Base-by-base conservation (phyloP, 92 coral and sea anemone species). In the Parazoanthus atlanticus region DNA sequence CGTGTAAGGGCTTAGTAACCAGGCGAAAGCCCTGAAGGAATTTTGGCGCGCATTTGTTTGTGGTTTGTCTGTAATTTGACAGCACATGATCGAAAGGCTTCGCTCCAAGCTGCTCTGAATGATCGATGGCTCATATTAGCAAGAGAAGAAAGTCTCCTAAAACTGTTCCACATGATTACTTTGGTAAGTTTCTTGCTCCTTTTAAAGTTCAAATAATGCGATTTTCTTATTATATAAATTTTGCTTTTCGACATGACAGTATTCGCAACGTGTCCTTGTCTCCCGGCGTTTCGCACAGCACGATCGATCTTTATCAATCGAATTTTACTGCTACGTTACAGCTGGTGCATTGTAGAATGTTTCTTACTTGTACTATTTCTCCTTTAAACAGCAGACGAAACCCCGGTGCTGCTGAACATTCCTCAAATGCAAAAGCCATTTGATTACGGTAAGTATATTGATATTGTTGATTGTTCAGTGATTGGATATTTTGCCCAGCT, bases 401-500 rank as follows among this genome's bases (percentile, higher is more conserved):
- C 73, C 16, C 91, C 93, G 61, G 93, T 88, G 46, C 69, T 85
- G 19, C 84, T 91, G 76, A 88, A 46, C 40, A 85, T 91, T 74
- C 91, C 93, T 31, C 93, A 91, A 76, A 85, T 91, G 93, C 89
- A 88, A 89, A 91, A 88, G 86, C 93, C 93, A n/a, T 88, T 89
- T 70, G 86, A 91, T 38, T 85, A 88, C 71, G 93, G 93, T 91
- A 61, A 84, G 93, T 4, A 9, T 46, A 8, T 15, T 52, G 17
- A 52, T 2, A 52, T 52, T 8, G 49, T 52, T 52, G 58, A 52
- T 52, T 13, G 58, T 52, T 52, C 12, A 8, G 12, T 46, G 10
- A 36, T 36, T 36, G 38, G 38, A 36, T 0, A 5, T 36, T 36
- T 36, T 36, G 38, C 38, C 38, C 38, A 36, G 1, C 38, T 36